phyloP scores from a whole-genome alignment of 2,797 vertebrate genomes.

The Anabacerthia variegaticeps region DNA sequence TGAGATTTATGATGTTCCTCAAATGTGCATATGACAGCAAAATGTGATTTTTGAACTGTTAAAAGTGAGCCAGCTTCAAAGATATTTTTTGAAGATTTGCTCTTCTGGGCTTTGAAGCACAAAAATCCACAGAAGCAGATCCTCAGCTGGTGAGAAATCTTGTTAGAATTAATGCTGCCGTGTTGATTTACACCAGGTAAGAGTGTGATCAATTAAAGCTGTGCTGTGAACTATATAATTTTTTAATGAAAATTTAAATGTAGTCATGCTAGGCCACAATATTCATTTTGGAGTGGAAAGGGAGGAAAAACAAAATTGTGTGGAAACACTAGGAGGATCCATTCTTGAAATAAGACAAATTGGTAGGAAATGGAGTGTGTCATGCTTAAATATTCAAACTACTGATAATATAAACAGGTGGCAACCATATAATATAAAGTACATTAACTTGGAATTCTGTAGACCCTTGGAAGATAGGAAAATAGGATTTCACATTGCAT shows the following conservation, averaged over 20 bases:
- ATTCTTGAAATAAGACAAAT: neutral
- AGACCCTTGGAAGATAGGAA: conserved; percentile 49
- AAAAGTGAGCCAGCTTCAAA: conserved; percentile 13
- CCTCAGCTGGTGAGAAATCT: conserved; percentile 25
- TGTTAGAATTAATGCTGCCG: neutral
- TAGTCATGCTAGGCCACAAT: neutral
- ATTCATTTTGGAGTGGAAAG: neutral
- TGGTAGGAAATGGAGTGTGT: conserved; percentile 43
- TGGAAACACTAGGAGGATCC: neutral
- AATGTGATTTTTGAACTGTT: neutral
- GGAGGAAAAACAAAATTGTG: neutral
- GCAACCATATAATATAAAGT: conserved; percentile 42
- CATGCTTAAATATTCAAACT: conserved; percentile 57
- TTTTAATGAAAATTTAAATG: conserved; percentile 8
- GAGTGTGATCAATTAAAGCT: conserved; percentile 39
- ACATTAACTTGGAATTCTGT: conserved; percentile 60
- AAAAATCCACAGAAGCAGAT: neutral
- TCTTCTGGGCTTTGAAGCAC: neutral
- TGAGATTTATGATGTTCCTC: conserved; percentile 31
- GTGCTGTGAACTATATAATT: conserved; percentile 8
- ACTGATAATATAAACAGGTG: conserved; percentile 58
- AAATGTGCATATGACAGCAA: neutral
- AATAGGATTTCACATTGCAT: conserved; percentile 54
- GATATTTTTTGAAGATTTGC: neutral
- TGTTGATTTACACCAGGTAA: conserved; percentile 55